Conservation (phyloP, 1,140 invertebrate species). For the Calliopsis andreniformis region DNA sequence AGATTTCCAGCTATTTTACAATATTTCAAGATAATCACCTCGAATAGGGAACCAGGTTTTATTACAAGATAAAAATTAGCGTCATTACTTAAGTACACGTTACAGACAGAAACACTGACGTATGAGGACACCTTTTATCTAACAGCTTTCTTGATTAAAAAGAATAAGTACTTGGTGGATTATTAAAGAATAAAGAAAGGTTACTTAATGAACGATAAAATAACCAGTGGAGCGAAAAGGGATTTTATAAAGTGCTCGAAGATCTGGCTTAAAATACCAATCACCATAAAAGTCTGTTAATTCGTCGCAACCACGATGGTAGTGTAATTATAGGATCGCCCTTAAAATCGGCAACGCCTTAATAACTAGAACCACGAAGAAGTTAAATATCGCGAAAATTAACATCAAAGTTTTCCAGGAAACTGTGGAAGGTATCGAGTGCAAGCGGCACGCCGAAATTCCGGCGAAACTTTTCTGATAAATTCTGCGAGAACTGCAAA, state of each 20-base stretch:
- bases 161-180: background rate
- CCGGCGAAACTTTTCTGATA: too few species aligned
- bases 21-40: too few species aligned
- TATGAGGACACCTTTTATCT: too few species aligned
- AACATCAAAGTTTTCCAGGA: background rate
- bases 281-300: background rate
- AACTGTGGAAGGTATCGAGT: background rate
- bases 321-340: background rate
- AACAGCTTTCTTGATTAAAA: too few species aligned
- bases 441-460: too few species aligned
- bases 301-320: background rate
- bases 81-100: too few species aligned
- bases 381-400: background rate
- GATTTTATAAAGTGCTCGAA: background rate
- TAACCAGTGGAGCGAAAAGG: background rate
- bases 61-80: too few species aligned
- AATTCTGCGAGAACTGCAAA: background rate
- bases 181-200: background rate
- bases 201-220: slow-evolving; percentile 1
- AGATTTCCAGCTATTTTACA: background rate
- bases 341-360: background rate
- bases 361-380: too few species aligned
- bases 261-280: background rate
- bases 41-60: too few species aligned
- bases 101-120: too few species aligned